phyloP scores from a whole-genome alignment of 2,888 invertebrate genomes.

The Nomada ruficornis region DNA sequence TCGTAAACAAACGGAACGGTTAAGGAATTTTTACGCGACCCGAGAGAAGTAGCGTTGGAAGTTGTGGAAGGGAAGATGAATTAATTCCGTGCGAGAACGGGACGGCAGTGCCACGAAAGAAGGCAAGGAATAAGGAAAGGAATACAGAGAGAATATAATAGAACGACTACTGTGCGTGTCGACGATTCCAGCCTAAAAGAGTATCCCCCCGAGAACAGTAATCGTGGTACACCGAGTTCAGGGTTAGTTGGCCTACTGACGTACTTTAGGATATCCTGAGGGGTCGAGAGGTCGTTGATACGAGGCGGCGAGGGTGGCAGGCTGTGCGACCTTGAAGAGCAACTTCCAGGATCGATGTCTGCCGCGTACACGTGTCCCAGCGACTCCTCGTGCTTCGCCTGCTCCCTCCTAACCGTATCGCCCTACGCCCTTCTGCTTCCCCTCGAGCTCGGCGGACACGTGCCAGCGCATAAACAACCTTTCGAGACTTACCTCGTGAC shows the following conservation, averaged over 20 bases:
- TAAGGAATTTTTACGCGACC: slow-evolving; percentile 22
- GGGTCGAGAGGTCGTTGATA: slow-evolving; percentile 82
- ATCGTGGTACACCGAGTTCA: slow-evolving; percentile 61
- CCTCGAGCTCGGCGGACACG: slow-evolving; percentile 68
- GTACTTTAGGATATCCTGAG: slow-evolving; percentile 77
- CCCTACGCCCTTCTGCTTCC: slow-evolving; percentile 55
- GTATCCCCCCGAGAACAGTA: slow-evolving; percentile 27
- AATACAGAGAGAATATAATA: neutral
- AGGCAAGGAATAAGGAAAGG: neutral
- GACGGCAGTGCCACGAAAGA: neutral
- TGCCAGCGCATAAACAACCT: slow-evolving; percentile 75
- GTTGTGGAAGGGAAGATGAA: neutral
- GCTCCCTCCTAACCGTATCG: slow-evolving; percentile 32
- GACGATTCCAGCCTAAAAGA: slow-evolving; percentile 28
- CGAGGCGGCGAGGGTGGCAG: slow-evolving; percentile 73
- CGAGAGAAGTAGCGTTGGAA: neutral
- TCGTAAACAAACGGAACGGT: slow-evolving; percentile 51
- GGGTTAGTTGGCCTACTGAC: slow-evolving; percentile 81
- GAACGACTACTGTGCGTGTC: neutral
- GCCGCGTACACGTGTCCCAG: slow-evolving; percentile 79
- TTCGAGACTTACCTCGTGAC: slow-evolving; percentile 65
- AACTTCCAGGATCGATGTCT: slow-evolving; percentile 79
- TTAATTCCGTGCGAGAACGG: neutral
- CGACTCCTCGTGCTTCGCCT: slow-evolving; percentile 58
- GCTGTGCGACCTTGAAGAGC: slow-evolving; percentile 80